These are phyloP conservation scores for Amphiprion clarkii DNA, from an alignment of 2,797 vertebrate species.

Conservation along the genomic window DNA sequence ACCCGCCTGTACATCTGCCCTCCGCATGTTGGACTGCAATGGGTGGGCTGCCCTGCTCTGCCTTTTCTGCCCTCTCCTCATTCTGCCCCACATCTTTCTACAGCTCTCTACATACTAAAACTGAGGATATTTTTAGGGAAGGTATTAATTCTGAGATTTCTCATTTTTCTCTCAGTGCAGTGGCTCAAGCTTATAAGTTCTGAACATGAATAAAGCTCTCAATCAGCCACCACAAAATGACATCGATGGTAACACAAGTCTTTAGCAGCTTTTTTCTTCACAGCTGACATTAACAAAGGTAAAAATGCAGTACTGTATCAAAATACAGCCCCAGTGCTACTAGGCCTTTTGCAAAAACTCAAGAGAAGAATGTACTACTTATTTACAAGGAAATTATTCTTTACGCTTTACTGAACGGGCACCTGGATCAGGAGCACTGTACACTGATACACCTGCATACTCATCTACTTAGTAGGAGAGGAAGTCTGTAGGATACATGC, in stretches of 20 bases:
- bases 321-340: too few relatives aligned
- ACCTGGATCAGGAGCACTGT: too few relatives aligned
- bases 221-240: not conserved
- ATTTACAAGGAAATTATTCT: too few relatives aligned
- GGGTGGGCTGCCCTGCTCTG: slow-evolving; percentile 74
- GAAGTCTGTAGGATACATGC: not conserved
- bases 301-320: too few relatives aligned
- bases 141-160: not conserved
- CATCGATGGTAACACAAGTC: not conserved
- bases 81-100: slow-evolving; percentile 43
- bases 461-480: not conserved
- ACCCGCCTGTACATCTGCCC: slow-evolving; percentile 76
- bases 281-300: not conserved
- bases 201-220: not conserved
- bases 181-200: not conserved
- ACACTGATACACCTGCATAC: not conserved
- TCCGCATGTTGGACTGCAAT: slow-evolving; percentile 75
- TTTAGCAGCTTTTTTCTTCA: too few relatives aligned
- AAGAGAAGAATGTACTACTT: too few relatives aligned
- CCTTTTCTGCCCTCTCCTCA: slow-evolving; percentile 48
- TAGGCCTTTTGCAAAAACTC: too few relatives aligned
- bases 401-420: too few relatives aligned
- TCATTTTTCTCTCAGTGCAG: not conserved
- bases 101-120: slow-evolving; percentile 4
- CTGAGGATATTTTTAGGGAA: slow-evolving; percentile 15